A percentile compares a stretch with the other conserved stretches of the same genome.
These are phyloP conservation scores for Hyposoter didymator DNA, from an alignment of 2,888 invertebrate genomes.

Conservation along the genomic window DNA sequence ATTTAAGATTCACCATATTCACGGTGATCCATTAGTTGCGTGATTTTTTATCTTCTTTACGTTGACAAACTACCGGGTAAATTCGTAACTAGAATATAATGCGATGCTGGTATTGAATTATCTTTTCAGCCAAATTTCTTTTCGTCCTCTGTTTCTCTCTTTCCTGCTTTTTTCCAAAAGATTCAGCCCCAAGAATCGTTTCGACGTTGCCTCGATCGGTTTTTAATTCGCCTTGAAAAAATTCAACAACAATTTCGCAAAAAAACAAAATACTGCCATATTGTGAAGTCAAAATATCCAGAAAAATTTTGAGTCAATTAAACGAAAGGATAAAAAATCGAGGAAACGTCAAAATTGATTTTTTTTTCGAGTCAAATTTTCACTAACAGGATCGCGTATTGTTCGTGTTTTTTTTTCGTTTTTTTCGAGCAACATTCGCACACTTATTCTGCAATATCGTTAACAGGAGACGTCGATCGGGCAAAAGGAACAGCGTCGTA, in stretches of 20 bases:
- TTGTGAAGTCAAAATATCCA: background rate
- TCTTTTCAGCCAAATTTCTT: slow-evolving; percentile 61
- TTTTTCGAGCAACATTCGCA: slow-evolving; percentile 16
- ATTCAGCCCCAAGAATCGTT: background rate
- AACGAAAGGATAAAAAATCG: background rate
- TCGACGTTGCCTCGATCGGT: background rate
- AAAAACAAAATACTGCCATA: background rate
- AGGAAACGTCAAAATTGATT: slow-evolving; percentile 20
- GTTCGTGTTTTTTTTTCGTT: slow-evolving; percentile 54
- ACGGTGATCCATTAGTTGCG: slow-evolving; percentile 62
- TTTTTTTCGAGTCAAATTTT: slow-evolving; percentile 21
- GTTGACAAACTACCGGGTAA: slow-evolving; percentile 80
- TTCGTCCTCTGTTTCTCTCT: slow-evolving; percentile 23
- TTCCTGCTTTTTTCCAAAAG: background rate
- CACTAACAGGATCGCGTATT: slow-evolving; percentile 36
- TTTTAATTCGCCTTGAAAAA: background rate
- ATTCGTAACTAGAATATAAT: slow-evolving; percentile 83
- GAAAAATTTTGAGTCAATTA: no score
- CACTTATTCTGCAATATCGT: slow-evolving; percentile 74
- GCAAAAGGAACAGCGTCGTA: slow-evolving; percentile 72
- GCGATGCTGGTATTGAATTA: slow-evolving; percentile 48
- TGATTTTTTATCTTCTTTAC: slow-evolving; percentile 73
- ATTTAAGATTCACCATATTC: slow-evolving; percentile 69
- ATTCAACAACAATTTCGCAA: background rate
- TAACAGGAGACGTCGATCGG: slow-evolving; percentile 71